Percentiles rank a stretch among this genome's conserved stretches.
Evolutionary conservation across 2,888 invertebrate species (phyloP).

Genomic region (Coelopa pilipes): DNA sequence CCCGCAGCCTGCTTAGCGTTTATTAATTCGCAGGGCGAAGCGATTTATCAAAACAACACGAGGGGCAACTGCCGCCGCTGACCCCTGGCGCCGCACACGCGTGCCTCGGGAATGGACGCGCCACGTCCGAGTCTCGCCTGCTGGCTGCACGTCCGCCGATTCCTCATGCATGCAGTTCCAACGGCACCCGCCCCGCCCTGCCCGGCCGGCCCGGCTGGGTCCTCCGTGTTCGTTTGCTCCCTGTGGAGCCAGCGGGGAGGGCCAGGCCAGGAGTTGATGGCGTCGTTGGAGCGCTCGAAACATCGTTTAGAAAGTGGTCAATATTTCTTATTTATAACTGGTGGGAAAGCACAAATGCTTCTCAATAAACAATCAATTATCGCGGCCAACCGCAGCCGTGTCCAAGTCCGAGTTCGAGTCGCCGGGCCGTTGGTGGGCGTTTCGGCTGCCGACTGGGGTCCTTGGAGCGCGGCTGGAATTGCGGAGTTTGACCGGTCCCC

Average conservation of each 20-base stretch:
- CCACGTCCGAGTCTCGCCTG: not conserved
- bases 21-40: slow-evolving; percentile 24
- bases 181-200: slow-evolving; percentile 8
- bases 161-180: slow-evolving; percentile 20
- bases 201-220: not conserved
- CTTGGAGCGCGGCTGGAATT: no score
- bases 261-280: not conserved
- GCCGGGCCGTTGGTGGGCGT: not conserved
- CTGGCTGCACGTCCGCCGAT: slow-evolving; percentile 20
- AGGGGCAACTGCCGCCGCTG: not conserved
- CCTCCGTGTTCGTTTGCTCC: slow-evolving; percentile 1
- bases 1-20: not conserved
- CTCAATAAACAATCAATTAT: slow-evolving; percentile 60
- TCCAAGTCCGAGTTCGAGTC: slow-evolving; percentile 1
- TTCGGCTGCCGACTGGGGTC: no score
- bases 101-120: slow-evolving; percentile 12
- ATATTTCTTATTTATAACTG: slow-evolving; percentile 39
- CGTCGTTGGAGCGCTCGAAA: slow-evolving; percentile 39
- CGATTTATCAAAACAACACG: slow-evolving; percentile 25
- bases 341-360: slow-evolving; percentile 44
- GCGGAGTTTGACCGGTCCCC: no score
- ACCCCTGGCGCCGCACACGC: slow-evolving; percentile 12
- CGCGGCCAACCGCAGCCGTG: slow-evolving; percentile 36
- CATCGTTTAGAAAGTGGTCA: slow-evolving; percentile 42
- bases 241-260: no score